Evolutionary conservation across 23 tunicate species (phyloP).

Genomic region (Aplidium turbinatum): DNA sequence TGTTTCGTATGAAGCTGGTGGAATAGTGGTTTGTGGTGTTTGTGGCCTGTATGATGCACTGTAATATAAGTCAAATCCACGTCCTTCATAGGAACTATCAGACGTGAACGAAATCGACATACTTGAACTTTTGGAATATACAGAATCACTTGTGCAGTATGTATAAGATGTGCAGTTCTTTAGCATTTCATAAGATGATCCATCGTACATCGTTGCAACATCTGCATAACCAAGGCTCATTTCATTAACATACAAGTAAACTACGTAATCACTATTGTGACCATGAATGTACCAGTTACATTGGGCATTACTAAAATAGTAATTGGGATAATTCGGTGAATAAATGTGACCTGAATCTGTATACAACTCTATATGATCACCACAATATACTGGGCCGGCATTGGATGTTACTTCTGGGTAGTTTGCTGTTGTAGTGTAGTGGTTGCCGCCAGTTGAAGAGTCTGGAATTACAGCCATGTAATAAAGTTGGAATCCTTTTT

Average conservation of each 20-base stretch:
- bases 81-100: background rate
- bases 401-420: too few species aligned
- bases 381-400: too few species aligned
- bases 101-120: background rate
- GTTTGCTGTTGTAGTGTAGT: too few species aligned
- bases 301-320: background rate
- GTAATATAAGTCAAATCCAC: background rate
- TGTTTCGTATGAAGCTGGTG: background rate
- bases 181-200: background rate
- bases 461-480: too few species aligned
- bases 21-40: background rate
- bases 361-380: background rate
- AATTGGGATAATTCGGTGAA: conserved; percentile 11
- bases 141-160: background rate
- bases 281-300: conserved; percentile 17
- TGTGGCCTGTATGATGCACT: background rate
- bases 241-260: background rate
- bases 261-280: background rate
- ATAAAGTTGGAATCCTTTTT: background rate
- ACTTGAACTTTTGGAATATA: background rate
- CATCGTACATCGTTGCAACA: background rate
- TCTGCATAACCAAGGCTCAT: conserved; percentile 1
- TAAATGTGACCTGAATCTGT: background rate
- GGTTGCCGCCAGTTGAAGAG: too few species aligned
- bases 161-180: background rate